Evolutionary conservation across 1,140 invertebrate genomes (phyloP).

Genomic region (Platorchestia sp.): DNA sequence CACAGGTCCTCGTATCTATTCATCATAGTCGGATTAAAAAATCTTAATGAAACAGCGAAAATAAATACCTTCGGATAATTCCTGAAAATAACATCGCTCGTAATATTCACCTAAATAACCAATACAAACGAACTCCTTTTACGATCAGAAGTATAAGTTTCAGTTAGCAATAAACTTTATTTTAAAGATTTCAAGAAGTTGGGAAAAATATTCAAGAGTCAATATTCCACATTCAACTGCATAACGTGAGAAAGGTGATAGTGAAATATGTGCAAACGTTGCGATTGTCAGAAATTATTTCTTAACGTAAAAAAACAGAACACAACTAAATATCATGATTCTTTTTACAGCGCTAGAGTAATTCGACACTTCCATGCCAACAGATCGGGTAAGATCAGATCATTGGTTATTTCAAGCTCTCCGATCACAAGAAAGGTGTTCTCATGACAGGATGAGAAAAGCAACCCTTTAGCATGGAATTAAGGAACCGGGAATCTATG

Average conservation of each 20-base stretch:
- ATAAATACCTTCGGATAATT: background rate
- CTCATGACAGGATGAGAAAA: no score
- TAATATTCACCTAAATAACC: background rate
- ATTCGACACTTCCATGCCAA: background rate
- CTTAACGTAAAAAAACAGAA: background rate
- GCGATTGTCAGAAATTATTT: background rate
- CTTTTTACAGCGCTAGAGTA: background rate
- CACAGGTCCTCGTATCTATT: background rate
- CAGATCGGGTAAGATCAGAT: no score
- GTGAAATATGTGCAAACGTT: background rate
- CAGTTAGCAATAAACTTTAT: background rate
- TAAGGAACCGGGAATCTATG: no score
- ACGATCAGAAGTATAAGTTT: background rate
- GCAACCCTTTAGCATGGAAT: no score
- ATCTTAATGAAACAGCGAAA: background rate
- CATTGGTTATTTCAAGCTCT: no score
- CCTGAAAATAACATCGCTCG: background rate
- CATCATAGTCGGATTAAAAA: background rate
- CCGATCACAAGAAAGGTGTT: no score
- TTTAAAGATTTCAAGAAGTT: background rate
- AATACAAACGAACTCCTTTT: no score
- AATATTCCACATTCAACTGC: no score
- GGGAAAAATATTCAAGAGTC: background rate
- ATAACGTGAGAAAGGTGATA: background rate
- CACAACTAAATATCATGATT: background rate